Evolutionary conservation across 2,113 vertebrate species (phyloP).

Genomic region (Pterocles orientalis): DNA sequence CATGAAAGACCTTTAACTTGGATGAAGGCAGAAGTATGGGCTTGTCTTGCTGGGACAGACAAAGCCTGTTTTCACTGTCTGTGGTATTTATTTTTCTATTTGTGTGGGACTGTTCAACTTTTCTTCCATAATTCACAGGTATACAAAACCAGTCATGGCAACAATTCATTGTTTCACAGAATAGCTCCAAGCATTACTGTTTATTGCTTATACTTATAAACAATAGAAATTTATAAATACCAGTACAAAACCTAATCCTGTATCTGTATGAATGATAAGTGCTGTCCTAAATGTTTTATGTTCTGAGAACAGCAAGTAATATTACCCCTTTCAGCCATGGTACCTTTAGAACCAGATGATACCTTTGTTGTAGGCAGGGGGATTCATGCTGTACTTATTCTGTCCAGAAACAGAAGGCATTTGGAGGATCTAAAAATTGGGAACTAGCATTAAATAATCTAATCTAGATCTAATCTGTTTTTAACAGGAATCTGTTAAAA

Average conservation of each 20-base stretch:
- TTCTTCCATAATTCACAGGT: not conserved
- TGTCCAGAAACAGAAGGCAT: not conserved
- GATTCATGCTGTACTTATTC: not conserved
- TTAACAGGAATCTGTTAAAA: not conserved
- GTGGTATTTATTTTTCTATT: not conserved
- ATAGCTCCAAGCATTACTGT: not conserved
- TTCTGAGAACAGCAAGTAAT: not conserved
- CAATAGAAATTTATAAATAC: not conserved
- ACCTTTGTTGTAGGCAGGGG: not conserved
- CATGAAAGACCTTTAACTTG: not conserved
- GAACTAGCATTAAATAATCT: not conserved
- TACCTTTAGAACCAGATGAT: not conserved
- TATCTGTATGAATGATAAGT: not conserved
- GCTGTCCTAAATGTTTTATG: not conserved
- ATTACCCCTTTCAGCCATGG: not conserved
- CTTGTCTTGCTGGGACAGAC: not conserved
- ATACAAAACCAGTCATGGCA: not conserved
- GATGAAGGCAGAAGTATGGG: not conserved
- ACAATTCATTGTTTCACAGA: not conserved
- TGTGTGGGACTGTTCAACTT: not conserved
- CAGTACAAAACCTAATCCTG: not conserved
- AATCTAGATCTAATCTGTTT: no score
- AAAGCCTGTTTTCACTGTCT: not conserved
- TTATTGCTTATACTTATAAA: not conserved
- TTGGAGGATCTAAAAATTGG: not conserved